These are phyloP conservation scores for Drosophila sordidula DNA, from an alignment of 2,888 invertebrate genomes.

Conservation along the genomic window DNA sequence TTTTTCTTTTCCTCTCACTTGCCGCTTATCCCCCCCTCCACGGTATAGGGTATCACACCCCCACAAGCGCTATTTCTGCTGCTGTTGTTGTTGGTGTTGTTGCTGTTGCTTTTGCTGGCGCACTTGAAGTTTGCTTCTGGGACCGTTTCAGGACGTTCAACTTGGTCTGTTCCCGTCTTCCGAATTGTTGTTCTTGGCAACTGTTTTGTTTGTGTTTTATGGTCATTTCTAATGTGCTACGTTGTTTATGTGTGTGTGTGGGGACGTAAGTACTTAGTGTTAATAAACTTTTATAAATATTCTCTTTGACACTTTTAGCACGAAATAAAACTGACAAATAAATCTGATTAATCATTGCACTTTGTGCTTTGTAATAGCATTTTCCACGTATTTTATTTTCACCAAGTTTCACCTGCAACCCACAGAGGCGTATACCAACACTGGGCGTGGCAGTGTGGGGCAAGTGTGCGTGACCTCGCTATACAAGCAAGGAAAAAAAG, in stretches of 20 bases:
- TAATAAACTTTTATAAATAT: slow-evolving; percentile 81
- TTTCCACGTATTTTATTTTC: slow-evolving; percentile 58
- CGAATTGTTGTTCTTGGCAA: slow-evolving; percentile 68
- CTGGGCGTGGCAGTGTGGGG: background rate
- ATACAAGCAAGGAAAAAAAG: background rate
- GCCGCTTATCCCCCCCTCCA: background rate
- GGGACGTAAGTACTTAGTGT: slow-evolving; percentile 72
- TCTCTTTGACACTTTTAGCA: slow-evolving; percentile 81
- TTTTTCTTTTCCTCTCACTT: slow-evolving; percentile 16
- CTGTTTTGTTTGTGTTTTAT: slow-evolving; percentile 78
- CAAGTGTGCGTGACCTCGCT: slow-evolving; percentile 39
- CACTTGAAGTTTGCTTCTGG: slow-evolving; percentile 70
- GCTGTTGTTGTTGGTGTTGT: slow-evolving; percentile 32
- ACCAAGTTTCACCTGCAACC: slow-evolving; percentile 24
- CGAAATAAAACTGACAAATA: slow-evolving; percentile 81
- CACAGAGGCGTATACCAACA: background rate
- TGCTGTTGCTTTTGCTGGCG: slow-evolving; percentile 41
- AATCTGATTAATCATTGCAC: slow-evolving; percentile 81
- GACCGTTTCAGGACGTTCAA: slow-evolving; percentile 68
- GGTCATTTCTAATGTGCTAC: slow-evolving; percentile 74
- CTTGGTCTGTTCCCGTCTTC: slow-evolving; percentile 43
- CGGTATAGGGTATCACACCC: background rate
- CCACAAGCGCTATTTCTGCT: slow-evolving; percentile 20
- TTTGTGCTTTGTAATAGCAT: slow-evolving; percentile 69
- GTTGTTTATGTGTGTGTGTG: slow-evolving; percentile 11